phyloP scores from a whole-genome alignment of 2,113 vertebrate genomes.

The Rynchops niger region DNA sequence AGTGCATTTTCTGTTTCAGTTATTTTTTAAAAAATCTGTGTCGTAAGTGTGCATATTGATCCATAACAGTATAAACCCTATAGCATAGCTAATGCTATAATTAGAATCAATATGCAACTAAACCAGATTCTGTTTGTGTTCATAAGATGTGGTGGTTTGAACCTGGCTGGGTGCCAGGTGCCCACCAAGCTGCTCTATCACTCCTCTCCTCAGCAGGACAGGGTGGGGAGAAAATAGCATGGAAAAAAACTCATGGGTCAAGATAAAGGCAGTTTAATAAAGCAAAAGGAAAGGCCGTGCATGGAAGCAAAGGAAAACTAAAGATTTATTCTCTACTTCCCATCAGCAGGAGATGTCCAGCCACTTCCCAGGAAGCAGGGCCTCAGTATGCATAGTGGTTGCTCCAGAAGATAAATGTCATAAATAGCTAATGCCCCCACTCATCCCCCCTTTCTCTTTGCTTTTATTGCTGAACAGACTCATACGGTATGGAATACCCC shows the following conservation, averaged over 20 bases:
- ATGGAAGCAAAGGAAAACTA: not conserved
- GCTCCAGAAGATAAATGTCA: fast-evolving
- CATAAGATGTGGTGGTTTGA: not conserved
- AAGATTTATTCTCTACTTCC: not conserved
- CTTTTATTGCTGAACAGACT: not conserved
- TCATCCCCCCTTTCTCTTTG: not conserved
- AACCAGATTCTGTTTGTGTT: not conserved
- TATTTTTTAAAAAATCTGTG: not conserved
- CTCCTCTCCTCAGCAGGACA: not conserved
- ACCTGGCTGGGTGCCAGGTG: not conserved
- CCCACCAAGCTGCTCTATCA: not conserved
- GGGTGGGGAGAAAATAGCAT: not conserved
- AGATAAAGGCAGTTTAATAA: not conserved
- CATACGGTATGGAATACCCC: not conserved
- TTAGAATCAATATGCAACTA: not conserved
- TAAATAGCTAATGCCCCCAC: fast-evolving
- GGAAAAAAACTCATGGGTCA: not conserved
- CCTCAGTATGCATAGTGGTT: fast-evolving
- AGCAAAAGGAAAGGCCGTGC: fast-evolving
- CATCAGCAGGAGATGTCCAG: not conserved
- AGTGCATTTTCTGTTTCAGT: not conserved
- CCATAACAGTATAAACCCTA: not conserved
- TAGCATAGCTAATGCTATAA: not conserved
- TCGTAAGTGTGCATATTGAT: not conserved
- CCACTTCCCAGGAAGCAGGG: not conserved